phyloP scores from a whole-genome alignment of 2,888 invertebrate genomes.

The Scaptomyza parva region DNA sequence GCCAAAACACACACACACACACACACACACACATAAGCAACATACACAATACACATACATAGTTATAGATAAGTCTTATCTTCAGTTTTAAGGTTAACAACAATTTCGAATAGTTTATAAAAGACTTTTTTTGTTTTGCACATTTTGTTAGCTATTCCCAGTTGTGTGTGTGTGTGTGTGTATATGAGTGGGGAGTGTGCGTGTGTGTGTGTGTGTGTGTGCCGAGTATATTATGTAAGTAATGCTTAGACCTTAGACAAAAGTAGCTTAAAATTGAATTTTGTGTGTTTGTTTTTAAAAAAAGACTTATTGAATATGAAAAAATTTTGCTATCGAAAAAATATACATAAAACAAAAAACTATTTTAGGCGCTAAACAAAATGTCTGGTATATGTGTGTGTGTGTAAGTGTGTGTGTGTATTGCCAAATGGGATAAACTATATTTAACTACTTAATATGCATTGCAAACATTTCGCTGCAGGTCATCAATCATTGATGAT shows the following conservation, averaged over 20 bases:
- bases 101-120: conserved; percentile 18
- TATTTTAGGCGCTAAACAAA: conserved; percentile 59
- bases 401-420: conserved; percentile 32
- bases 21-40: conserved; percentile 35
- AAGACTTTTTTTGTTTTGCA: conserved; percentile 17
- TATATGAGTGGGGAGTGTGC: conserved; percentile 19
- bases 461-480: conserved; percentile 39
- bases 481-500: conserved; percentile 20
- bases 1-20: conserved; percentile 21
- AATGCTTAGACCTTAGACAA: conserved; percentile 72
- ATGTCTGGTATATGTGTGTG: conserved; percentile 59
- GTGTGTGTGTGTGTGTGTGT: conserved; percentile 33
- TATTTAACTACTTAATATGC: conserved; percentile 22
- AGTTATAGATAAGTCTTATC: conserved; percentile 36
- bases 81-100: conserved; percentile 44
- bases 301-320: conserved; percentile 47
- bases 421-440: conserved; percentile 37
- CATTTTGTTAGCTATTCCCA: conserved; percentile 52
- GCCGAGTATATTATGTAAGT: conserved; percentile 38
- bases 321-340: conserved; percentile 56
- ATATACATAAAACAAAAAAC: conserved; percentile 43
- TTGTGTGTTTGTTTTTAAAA: conserved; percentile 27
- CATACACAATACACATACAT: conserved; percentile 47
- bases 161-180: conserved; percentile 33
- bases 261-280: conserved; percentile 74